Base-by-base conservation (phyloP, 1,140 invertebrate species). In the Ceratosolen fusciceps region DNA sequence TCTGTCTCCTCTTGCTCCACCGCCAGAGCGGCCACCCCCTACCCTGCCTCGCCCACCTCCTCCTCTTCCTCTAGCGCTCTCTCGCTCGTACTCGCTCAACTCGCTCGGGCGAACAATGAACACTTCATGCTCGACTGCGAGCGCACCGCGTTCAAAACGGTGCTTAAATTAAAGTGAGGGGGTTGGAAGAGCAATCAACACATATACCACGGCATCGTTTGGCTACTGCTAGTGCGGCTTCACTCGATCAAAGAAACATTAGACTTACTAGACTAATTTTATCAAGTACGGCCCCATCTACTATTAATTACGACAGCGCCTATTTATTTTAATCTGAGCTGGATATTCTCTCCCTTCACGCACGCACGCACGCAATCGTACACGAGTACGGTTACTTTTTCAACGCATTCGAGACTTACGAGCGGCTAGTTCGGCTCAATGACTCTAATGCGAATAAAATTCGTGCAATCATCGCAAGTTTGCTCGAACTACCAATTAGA, bases 151-250 rank as follows among this genome's bases (percentile, higher is more conserved):
- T 37, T 77, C 71, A 68, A 81, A 81, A 72, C 68, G 79, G 79
- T 77, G 75, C 71, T 68, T 58, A 73, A 74, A 74, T 81, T 78
- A 71, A 76, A 81, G 73, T 74, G 75, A 78, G 73, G 71, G 80
- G 80, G 75, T 81, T 81, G 80, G 71, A 72, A 73, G 76, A 75
- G 77, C 70, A 78, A 81, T 78, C 80, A 77, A 70, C 80, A 62
- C 65, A 72, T 54, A 77, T n/a, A 34, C 72, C 49, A 56, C 4
- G 7, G 2, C 65, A 10, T 68, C 21, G n/a, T 43, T 43, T n/a
- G 21, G 65, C 43, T 43, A 43, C 1, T 19, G 60, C 31, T 65
- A 34, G 31, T 26, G 10, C 60, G 4, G 21, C 19, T 65, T 37
- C 31, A 19, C 31, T 8, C 58, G 56, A 37, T 19, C 58, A 68